phyloP scores from a whole-genome alignment of 2,888 invertebrate species.

The Acronicta aceris region DNA sequence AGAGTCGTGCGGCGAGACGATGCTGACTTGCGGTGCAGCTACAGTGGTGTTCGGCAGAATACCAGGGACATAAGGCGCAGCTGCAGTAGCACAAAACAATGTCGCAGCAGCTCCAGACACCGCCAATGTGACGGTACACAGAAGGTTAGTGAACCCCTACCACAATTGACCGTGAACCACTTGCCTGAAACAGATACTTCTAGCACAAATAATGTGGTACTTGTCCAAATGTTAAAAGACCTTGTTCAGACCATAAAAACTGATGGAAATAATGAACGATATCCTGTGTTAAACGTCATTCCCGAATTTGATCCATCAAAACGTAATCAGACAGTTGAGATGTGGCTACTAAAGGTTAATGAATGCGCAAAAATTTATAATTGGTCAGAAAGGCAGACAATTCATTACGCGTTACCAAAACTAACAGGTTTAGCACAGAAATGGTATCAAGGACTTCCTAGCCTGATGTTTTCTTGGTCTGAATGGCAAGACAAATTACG shows the following conservation, averaged over 20 bases:
- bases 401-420: conserved; percentile 7
- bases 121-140: neutral
- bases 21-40: too few species aligned
- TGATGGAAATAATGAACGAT: neutral
- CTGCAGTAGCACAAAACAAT: neutral
- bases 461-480: conserved; percentile 3
- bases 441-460: conserved; percentile 7
- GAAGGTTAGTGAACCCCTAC: neutral
- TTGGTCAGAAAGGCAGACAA: conserved; percentile 6
- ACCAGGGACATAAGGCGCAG: neutral
- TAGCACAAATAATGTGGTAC: too few species aligned
- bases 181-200: neutral
- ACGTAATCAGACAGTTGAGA: neutral
- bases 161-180: too few species aligned
- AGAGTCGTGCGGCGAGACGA: neutral
- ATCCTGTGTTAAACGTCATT: neutral
- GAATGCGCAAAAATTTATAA: conserved; percentile 4
- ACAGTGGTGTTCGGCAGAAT: too few species aligned
- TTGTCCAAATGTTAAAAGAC: neutral
- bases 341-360: conserved; percentile 3
- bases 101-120: neutral
- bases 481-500: too few species aligned
- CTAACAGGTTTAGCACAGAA: neutral
- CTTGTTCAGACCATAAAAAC: neutral
- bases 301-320: conserved; percentile 3